Percentiles rank a stretch among this genome's conserved stretches.
Conservation (phyloP, 2,113 vertebrate genomes). For the Laticauda colubrina region DNA sequence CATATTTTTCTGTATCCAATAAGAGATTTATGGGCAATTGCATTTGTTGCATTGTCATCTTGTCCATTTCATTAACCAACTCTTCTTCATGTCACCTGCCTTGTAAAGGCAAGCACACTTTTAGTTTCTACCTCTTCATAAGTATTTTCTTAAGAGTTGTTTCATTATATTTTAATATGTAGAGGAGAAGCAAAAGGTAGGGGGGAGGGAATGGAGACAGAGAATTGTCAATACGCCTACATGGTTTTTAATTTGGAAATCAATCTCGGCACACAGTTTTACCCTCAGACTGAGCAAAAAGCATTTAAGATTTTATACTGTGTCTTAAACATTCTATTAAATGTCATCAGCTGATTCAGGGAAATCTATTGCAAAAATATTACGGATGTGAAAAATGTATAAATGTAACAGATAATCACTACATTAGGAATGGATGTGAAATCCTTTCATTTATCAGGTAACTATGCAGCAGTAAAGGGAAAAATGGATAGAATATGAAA, state of each 20-base stretch:
- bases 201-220: too few relatives aligned
- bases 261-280: conserved; percentile 65
- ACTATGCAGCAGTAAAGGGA: conserved; percentile 68
- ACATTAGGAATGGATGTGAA: conserved; percentile 64
- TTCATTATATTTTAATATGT: conserved; percentile 72
- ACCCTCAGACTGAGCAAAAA: conserved; percentile 69
- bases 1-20: conserved; percentile 76
- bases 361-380: conserved; percentile 77
- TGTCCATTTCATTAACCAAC: conserved; percentile 86
- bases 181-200: conserved; percentile 61
- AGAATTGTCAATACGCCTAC: conserved; percentile 48
- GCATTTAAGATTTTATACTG: conserved; percentile 74
- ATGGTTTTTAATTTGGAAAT: conserved; percentile 78
- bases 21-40: conserved; percentile 82
- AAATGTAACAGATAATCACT: conserved; percentile 69
- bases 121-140: conserved; percentile 76
- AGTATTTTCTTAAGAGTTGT: conserved; percentile 67
- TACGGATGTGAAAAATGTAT: conserved; percentile 72
- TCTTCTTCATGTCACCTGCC: conserved; percentile 81
- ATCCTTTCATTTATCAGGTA: conserved; percentile 72
- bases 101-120: conserved; percentile 72
- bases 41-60: conserved; percentile 72
- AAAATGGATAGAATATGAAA: conserved; percentile 61
- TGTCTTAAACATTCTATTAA: conserved; percentile 81
- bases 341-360: conserved; percentile 79